Evolutionary conservation across 1,140 invertebrate genomes (phyloP), one percentile per base, ranked within the genome.

Genomic region (Grapholita molesta): DNA sequence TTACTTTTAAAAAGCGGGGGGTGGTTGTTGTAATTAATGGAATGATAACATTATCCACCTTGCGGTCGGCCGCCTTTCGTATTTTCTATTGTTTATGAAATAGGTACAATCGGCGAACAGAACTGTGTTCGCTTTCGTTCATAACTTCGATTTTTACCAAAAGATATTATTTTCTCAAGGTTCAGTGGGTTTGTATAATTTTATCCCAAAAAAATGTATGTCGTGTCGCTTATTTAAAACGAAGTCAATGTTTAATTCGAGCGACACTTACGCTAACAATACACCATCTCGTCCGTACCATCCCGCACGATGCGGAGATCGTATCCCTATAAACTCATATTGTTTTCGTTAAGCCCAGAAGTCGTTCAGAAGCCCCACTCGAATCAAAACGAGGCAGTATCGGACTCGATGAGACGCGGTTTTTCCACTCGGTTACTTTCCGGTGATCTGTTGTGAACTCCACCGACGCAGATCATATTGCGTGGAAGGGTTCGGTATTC

Each of bases 21-120:
- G 79, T 78, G 85, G 84, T 82, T 89, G 83, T 90, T 86, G 87
- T 91, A 91, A 91, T 91, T 91, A 91, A 91, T 91, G 85, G 78
- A 91, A 91, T 91, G 87, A 91, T 91, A 91, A 91, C 86, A 89
- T 91, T 91, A 89, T 83, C 83, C 79, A 86, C 86, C 85, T 88
- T 71, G 82, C 66, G 84, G 86, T 86, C 78, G 80, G 74, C 83
- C 82, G 83, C 85, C 80, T 85, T 80, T 78, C 15, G 21, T 35
- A 23, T 65, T 66, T 61, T 25, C 9, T 1, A 23, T n/a, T 55
- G 5, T 35, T 35, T 35, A 48, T 21, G 42, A 48, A 21, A 21
- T 21, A 48, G n/a, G n/a, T n/a, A 18, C 12, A 48, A 6, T 48
- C 42, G 18, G 3, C 42, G 15, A 21, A 48, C 1, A 1, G 21